Evolutionary conservation across 2,113 vertebrate genomes (phyloP).

Genomic region (Oostethus manadensis): DNA sequence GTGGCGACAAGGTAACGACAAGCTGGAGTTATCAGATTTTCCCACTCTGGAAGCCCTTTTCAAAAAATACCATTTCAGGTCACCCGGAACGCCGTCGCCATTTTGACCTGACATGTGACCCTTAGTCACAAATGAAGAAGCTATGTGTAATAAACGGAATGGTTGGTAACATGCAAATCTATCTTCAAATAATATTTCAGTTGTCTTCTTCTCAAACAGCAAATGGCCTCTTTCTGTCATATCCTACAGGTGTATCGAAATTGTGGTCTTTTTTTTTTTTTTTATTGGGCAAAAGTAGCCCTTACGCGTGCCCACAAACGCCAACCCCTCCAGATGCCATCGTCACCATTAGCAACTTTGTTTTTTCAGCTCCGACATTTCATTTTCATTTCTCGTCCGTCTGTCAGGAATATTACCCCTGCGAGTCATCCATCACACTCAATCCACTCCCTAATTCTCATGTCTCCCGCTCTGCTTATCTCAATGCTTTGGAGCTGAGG

Average conservation of each 20-base stretch:
- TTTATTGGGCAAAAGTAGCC: too few relatives aligned
- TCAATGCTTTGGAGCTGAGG: constrained; percentile 22
- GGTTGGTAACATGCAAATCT: constrained; percentile 9
- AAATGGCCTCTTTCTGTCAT: not conserved
- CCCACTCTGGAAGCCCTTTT: too few relatives aligned
- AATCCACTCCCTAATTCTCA: constrained; percentile 48
- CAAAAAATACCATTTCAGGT: too few relatives aligned
- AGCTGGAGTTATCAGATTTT: too few relatives aligned
- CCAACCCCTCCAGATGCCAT: constrained; percentile 53
- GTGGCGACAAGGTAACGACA: too few relatives aligned
- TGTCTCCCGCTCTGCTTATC: constrained; percentile 52
- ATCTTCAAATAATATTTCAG: constrained; percentile 15
- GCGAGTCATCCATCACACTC: constrained; percentile 56
- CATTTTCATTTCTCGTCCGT: constrained; percentile 56
- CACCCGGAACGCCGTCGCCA: too few relatives aligned
- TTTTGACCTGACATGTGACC: too few relatives aligned
- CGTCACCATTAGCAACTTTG: constrained; percentile 41
- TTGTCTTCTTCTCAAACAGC: not conserved
- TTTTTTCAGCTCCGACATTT: constrained; percentile 43
- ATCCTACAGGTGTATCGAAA: not conserved
- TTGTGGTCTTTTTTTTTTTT: constrained; percentile 1
- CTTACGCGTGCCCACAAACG: constrained; percentile 7
- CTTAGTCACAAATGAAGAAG: constrained; percentile 25
- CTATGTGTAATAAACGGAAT: constrained; percentile 13
- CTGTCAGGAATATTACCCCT: constrained; percentile 54